phyloP scores from a whole-genome alignment of 2,113 vertebrate genomes.

The Craseonycteris thonglongyai region DNA sequence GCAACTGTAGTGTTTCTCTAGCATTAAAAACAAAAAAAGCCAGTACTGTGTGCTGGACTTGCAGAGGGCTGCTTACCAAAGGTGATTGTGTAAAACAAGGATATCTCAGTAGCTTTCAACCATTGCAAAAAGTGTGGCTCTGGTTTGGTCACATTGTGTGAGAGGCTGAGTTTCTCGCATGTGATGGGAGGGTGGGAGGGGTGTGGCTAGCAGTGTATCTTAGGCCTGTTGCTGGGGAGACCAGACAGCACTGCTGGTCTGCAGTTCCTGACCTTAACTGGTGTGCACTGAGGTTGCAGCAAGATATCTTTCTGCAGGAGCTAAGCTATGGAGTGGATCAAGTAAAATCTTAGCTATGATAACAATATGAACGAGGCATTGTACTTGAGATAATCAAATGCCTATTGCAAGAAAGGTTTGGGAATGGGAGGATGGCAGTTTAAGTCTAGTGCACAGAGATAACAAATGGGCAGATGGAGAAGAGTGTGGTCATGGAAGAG shows the following conservation, averaged over 20 bases:
- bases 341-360: not conserved
- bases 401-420: not conserved
- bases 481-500: not conserved
- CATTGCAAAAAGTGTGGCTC: not conserved
- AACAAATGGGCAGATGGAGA: not conserved
- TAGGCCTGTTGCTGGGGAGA: not conserved
- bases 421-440: not conserved
- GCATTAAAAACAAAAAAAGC: not conserved
- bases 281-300: not conserved
- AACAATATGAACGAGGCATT: not conserved
- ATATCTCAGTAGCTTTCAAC: not conserved
- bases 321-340: not conserved
- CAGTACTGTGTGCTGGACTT: not conserved
- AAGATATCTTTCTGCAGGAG: not conserved
- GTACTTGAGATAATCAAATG: not conserved
- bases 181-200: not conserved
- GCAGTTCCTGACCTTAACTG: not conserved
- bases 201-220: not conserved
- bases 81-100: not conserved
- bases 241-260: not conserved
- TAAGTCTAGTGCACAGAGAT: not conserved
- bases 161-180: not conserved
- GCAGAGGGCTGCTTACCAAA: not conserved
- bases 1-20: not conserved
- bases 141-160: not conserved